Evolutionary conservation across 2,888 invertebrate genomes (phyloP), one percentile per base, ranked within the genome.

Genomic region (Resseliella maxima): DNA sequence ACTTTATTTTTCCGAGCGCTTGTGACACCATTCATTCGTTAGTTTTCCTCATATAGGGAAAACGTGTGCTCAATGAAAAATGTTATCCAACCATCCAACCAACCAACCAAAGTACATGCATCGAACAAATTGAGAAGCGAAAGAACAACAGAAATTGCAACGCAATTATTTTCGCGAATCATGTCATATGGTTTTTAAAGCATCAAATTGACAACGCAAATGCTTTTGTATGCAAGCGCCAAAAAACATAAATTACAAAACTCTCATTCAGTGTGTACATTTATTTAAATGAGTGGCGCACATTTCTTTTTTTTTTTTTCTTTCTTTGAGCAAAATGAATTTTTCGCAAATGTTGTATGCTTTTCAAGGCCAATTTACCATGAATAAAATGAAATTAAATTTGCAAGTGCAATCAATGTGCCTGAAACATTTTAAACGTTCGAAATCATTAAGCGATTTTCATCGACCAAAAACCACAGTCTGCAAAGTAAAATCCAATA

Each of bases 321-420:
- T n/a, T n/a, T n/a, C n/a, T n/a, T n/a, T n/a, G n/a, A n/a, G n/a
- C n/a, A n/a, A n/a, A n/a, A n/a, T 24, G n/a, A 59, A n/a, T 24
- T 59, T 59, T 24, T 5, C n/a, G 59, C 24, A 59, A 59, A 59
- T 59, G 12, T 59, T n/a, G 2, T 41, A 15, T 24, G 59, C 59
- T n/a, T 81, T 83, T 83, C 83, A 83, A 38, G 83, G 83, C 36
- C 83, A 83, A 83, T 83, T 83, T 83, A 24, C 21, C 38, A 83
- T n/a, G 72, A 72, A 72, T 31, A 72, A 31, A 72, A 59, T 24
- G 38, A 38, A 38, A 38, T 38, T n/a, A 38, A 83, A 38, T 24
- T 72, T n/a, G 72, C 31, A 10, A 2, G 59, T 24, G 24, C 59
- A n/a, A 59, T 59, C 24, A 59, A 59, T 6, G 21, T 8, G 12